These are phyloP conservation scores for Rhinoderma darwinii DNA, from an alignment of 2,113 vertebrate species.

Conservation along the genomic window DNA sequence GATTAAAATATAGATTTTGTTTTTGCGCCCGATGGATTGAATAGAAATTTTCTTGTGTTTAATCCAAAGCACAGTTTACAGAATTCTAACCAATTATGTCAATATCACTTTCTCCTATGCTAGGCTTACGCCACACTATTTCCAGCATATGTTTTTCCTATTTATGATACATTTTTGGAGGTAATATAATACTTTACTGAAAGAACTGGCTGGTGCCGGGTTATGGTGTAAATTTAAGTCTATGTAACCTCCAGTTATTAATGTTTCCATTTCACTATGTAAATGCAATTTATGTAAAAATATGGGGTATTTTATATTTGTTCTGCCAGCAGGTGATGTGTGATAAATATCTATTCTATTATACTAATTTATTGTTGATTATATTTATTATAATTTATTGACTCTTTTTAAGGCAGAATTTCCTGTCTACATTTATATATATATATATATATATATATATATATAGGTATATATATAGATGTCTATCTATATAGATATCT, in stretches of 20 bases:
- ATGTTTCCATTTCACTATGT: background rate
- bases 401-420: background rate
- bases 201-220: background rate
- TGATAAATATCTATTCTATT: background rate
- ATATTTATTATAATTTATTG: background rate
- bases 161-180: background rate
- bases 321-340: background rate
- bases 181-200: background rate
- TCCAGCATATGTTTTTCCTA: slow-evolving; percentile 10
- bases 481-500: no score
- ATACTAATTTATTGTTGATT: background rate
- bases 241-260: background rate
- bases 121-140: background rate
- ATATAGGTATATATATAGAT: no score
- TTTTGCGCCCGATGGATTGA: slow-evolving; percentile 69
- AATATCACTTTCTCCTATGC: slow-evolving; percentile 9
- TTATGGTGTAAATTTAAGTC: background rate
- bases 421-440: no score
- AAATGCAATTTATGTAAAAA: background rate
- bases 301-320: background rate
- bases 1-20: slow-evolving; percentile 80
- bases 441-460: no score
- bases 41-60: slow-evolving; percentile 66
- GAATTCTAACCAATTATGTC: slow-evolving; percentile 63
- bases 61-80: slow-evolving; percentile 55